phyloP scores from a whole-genome alignment of 2,113 vertebrate genomes.

The Varanus salvator region DNA sequence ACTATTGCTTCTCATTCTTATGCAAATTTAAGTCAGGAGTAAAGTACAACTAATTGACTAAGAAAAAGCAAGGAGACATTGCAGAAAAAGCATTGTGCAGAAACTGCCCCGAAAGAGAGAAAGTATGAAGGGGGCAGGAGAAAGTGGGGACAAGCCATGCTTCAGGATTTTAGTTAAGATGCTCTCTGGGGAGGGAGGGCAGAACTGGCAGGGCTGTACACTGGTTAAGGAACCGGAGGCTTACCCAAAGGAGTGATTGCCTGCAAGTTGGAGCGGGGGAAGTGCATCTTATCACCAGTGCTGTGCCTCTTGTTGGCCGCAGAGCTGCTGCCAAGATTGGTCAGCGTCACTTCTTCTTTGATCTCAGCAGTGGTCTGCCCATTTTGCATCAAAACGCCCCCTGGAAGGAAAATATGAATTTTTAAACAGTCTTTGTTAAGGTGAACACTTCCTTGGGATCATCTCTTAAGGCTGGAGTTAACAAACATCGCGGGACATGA shows the following conservation, averaged over 20 bases:
- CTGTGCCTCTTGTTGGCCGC: slow-evolving; percentile 90
- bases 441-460: not conserved
- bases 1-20: not conserved
- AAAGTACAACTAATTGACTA: too few relatives aligned
- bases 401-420: slow-evolving; percentile 66
- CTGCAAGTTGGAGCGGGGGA: slow-evolving; percentile 87
- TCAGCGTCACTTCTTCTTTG: slow-evolving; percentile 93
- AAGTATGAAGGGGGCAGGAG: not conserved
- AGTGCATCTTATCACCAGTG: slow-evolving; percentile 89
- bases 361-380: slow-evolving; percentile 93
- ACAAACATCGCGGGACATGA: not conserved
- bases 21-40: not conserved
- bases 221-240: not conserved
- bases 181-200: not conserved
- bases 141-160: too few relatives aligned
- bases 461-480: not conserved
- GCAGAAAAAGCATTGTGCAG: too few relatives aligned
- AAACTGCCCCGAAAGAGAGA: not conserved
- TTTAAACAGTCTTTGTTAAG: not conserved
- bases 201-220: not conserved
- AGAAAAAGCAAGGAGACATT: not conserved
- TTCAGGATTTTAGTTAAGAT: not conserved
- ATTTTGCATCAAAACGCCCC: slow-evolving; percentile 87
- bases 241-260: slow-evolving; percentile 94
- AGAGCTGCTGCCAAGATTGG: slow-evolving; percentile 83